phyloP scores from a whole-genome alignment of 1,140 invertebrate genomes.

The Drosophila bipectinata region DNA sequence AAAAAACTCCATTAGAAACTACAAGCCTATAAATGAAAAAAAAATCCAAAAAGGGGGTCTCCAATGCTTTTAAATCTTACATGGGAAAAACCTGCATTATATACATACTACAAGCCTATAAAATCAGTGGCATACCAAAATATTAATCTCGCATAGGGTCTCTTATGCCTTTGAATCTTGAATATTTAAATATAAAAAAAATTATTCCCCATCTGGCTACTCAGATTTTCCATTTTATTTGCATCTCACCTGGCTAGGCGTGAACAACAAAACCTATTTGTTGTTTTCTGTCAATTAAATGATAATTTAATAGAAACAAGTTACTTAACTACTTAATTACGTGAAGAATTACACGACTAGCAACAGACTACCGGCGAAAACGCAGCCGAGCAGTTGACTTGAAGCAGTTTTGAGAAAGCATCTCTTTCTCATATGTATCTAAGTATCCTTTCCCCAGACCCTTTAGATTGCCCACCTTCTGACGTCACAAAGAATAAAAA shows the following conservation, averaged over 20 bases:
- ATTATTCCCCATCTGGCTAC: background rate
- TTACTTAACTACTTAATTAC: background rate
- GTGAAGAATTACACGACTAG: background rate
- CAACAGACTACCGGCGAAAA: background rate
- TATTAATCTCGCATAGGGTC: no score
- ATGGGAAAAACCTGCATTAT: no score
- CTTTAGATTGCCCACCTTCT: background rate
- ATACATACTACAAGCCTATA: no score
- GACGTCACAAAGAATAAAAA: background rate
- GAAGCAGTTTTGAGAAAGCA: background rate
- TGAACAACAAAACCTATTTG: background rate
- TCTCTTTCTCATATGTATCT: background rate
- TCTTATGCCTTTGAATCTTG: background rate
- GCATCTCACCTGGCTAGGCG: background rate
- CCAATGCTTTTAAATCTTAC: background rate
- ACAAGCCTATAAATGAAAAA: no score
- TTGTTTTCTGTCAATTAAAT: slow-evolving; percentile 16
- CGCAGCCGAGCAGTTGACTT: background rate
- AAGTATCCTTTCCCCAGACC: background rate
- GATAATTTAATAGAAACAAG: slow-evolving; percentile 9
- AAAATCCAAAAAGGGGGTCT: no score
- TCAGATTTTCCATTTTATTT: slow-evolving; percentile 2
- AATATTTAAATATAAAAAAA: background rate
- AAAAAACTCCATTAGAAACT: background rate
- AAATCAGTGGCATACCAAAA: no score